A percentile compares a stretch with the other conserved stretches of the same genome.
phyloP scores from a whole-genome alignment of 35 echinoderm and acorn worm genomes.

The Lytechinus variegatus region DNA sequence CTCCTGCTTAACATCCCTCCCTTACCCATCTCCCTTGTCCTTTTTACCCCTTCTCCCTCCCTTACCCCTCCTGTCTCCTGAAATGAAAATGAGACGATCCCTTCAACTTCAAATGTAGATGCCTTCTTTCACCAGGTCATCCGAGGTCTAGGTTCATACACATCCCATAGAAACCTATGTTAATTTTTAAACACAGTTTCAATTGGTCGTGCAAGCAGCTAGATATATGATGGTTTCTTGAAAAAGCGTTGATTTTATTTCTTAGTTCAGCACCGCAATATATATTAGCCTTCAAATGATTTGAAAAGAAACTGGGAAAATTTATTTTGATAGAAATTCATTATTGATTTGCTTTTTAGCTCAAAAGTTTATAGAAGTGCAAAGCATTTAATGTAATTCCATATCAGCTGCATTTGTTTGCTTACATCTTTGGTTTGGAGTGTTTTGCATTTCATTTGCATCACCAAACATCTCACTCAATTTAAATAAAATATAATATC shows the following conservation, averaged over 20 bases:
- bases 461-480: background rate
- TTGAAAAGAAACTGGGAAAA: background rate
- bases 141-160: too few relatives aligned
- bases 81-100: too few relatives aligned
- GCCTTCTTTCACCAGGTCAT: too few relatives aligned
- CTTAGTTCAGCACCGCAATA: background rate
- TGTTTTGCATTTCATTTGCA: background rate
- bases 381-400: background rate
- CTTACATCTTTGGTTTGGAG: background rate
- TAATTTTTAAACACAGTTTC: too few relatives aligned
- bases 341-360: background rate
- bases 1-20: too few relatives aligned
- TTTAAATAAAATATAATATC: background rate
- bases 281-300: background rate
- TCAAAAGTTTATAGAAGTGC: background rate
- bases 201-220: too few relatives aligned
- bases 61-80: too few relatives aligned
- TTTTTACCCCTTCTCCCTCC: too few relatives aligned
- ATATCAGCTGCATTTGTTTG: background rate
- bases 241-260: background rate
- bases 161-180: too few relatives aligned
- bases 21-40: too few relatives aligned
- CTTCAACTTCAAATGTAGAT: too few relatives aligned
- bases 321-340: background rate
- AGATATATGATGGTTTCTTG: too few relatives aligned